Percentiles rank a stretch among this genome's conserved stretches.
phyloP scores from a whole-genome alignment of 2,113 vertebrate species.

The Herpetotheres cachinnans region DNA sequence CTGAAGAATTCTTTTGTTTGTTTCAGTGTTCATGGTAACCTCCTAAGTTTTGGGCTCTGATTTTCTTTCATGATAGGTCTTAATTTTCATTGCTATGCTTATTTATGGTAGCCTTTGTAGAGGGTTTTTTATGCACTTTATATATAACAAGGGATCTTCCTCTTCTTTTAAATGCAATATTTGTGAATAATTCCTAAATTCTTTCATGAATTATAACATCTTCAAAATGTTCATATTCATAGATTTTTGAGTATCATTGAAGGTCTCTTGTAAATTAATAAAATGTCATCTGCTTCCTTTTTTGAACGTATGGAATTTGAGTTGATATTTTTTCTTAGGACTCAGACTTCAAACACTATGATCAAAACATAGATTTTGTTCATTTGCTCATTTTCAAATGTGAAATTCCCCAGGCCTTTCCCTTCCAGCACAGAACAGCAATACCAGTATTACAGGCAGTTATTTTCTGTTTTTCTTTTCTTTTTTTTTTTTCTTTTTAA shows the following conservation, averaged over 20 bases:
- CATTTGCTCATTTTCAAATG: not conserved
- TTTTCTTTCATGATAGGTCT: not conserved
- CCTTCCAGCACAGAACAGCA: not conserved
- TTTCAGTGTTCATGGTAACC: not conserved
- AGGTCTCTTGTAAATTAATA: not conserved
- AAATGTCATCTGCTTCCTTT: not conserved
- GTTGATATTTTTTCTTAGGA: not conserved
- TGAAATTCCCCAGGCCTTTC: not conserved
- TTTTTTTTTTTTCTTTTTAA: not conserved
- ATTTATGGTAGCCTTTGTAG: not conserved
- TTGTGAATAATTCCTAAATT: not conserved
- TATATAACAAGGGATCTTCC: not conserved
- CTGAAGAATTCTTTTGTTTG: not conserved
- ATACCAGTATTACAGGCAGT: not conserved
- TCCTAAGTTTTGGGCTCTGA: not conserved
- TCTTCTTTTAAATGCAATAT: not conserved
- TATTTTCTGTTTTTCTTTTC: not conserved
- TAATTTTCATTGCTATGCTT: not conserved
- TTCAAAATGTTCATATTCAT: not conserved
- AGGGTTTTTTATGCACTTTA: not conserved
- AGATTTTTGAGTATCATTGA: not conserved
- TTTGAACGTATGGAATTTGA: not conserved
- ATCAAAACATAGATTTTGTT: conserved; percentile 18
- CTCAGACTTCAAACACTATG: not conserved
- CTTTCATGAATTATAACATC: not conserved